These are phyloP conservation scores for Penelope pileata DNA, from an alignment of 2,113 vertebrate species.

Conservation along the genomic window DNA sequence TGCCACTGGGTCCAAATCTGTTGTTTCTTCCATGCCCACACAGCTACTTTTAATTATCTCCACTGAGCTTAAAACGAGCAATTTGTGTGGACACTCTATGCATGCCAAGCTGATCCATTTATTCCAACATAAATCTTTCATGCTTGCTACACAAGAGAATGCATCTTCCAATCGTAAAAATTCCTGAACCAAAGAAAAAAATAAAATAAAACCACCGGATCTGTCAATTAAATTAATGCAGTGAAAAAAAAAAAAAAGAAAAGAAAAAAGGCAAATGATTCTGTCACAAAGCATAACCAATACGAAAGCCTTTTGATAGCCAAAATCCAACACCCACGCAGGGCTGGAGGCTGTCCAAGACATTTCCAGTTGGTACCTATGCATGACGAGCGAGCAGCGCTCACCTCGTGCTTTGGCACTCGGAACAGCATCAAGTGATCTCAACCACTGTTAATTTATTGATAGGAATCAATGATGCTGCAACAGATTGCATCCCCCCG, in stretches of 20 bases:
- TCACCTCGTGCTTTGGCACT: background rate
- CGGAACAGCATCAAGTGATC: rapidly evolving
- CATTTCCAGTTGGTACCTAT: rapidly evolving
- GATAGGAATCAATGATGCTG: background rate
- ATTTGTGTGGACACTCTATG: background rate
- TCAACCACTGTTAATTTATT: background rate
- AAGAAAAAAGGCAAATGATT: background rate
- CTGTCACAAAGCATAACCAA: background rate
- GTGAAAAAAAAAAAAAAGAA: background rate
- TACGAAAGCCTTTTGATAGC: background rate
- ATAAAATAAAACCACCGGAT: background rate
- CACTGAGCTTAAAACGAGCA: background rate
- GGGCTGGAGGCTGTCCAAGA: background rate
- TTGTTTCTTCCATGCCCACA: background rate
- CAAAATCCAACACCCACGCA: background rate
- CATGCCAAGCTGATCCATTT: background rate
- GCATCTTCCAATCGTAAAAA: background rate
- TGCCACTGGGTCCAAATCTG: background rate
- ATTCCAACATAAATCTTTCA: background rate
- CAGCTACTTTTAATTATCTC: slow-evolving; percentile 21
- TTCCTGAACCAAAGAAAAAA: background rate
- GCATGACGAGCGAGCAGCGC: rapidly evolving
- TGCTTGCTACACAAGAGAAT: background rate
- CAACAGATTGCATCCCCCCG: background rate
- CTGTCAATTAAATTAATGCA: background rate